Evolutionary conservation across 2,113 vertebrate genomes (phyloP).

Genomic region (Piaya cayana): DNA sequence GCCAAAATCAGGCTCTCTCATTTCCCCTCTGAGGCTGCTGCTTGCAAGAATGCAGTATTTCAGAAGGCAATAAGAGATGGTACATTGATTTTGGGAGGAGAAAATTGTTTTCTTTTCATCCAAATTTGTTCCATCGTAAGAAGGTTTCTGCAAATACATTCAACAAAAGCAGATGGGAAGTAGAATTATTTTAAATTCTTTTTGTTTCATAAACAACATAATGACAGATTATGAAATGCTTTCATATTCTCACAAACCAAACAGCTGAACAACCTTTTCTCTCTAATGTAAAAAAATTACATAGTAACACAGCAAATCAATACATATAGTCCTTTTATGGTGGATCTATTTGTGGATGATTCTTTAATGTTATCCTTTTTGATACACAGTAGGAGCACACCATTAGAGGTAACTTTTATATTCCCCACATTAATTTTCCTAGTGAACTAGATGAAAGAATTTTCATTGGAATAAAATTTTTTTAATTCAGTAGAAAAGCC

Average conservation of each 20-base stretch:
- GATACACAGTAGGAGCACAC: constrained; percentile 73
- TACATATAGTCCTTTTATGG: constrained; percentile 61
- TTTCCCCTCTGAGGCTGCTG: not conserved
- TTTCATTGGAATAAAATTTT: constrained; percentile 75
- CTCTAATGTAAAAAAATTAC: constrained; percentile 16
- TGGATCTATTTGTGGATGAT: constrained; percentile 77
- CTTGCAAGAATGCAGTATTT: not conserved
- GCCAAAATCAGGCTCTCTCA: not conserved
- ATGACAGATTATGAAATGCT: not conserved
- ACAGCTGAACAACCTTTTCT: not conserved
- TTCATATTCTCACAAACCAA: not conserved
- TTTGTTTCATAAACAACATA: not conserved
- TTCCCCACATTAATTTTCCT: constrained; percentile 68
- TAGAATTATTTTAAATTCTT: not conserved
- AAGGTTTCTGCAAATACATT: not conserved
- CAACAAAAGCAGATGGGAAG: not conserved
- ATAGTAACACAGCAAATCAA: constrained; percentile 71
- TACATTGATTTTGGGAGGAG: not conserved
- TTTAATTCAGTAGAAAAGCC: constrained; percentile 79
- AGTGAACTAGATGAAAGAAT: constrained; percentile 75
- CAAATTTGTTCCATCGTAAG: not conserved
- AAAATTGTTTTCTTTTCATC: not conserved
- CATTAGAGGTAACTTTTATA: constrained; percentile 73
- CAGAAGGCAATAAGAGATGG: not conserved
- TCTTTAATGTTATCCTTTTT: constrained; percentile 77